A percentile compares a stretch with the other conserved stretches of the same genome.
These are phyloP conservation scores for Porites divaricata DNA, from an alignment of 92 coral and sea anemone species.

Conservation along the genomic window DNA sequence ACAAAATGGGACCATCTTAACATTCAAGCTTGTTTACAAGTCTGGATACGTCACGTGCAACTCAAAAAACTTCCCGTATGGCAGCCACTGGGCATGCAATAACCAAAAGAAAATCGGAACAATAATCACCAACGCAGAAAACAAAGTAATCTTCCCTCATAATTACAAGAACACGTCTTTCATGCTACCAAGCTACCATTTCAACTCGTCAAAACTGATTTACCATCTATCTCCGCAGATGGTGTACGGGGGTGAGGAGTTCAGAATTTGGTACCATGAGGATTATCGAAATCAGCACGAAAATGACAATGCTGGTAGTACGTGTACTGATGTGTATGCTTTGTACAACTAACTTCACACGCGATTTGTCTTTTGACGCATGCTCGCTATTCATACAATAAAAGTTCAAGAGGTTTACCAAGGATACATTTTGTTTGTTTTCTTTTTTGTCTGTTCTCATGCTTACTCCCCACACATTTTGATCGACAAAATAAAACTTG, in stretches of 20 bases:
- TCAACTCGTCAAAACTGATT: slow-evolving; percentile 15
- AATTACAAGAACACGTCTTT: background rate
- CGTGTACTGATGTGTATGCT: slow-evolving; percentile 28
- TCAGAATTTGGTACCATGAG: slow-evolving; percentile 25
- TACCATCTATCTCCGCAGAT: background rate
- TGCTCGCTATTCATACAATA: no score
- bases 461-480: no score
- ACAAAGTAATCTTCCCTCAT: slow-evolving; percentile 8
- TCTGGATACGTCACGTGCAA: slow-evolving; percentile 1
- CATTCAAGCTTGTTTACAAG: slow-evolving; percentile 2
- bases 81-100: slow-evolving; percentile 9
- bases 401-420: no score
- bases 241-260: slow-evolving; percentile 5
- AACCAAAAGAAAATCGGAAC: background rate
- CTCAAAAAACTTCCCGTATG: background rate
- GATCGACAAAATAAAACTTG: no score
- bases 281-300: slow-evolving; percentile 1
- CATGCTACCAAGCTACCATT: background rate
- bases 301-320: slow-evolving; percentile 2
- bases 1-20: background rate
- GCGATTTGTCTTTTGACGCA: no score
- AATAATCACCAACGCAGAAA: background rate
- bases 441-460: no score
- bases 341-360: background rate
- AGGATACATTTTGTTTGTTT: no score